Base-by-base conservation (phyloP, 2,888 invertebrate genomes). In the Troilus luridus region DNA sequence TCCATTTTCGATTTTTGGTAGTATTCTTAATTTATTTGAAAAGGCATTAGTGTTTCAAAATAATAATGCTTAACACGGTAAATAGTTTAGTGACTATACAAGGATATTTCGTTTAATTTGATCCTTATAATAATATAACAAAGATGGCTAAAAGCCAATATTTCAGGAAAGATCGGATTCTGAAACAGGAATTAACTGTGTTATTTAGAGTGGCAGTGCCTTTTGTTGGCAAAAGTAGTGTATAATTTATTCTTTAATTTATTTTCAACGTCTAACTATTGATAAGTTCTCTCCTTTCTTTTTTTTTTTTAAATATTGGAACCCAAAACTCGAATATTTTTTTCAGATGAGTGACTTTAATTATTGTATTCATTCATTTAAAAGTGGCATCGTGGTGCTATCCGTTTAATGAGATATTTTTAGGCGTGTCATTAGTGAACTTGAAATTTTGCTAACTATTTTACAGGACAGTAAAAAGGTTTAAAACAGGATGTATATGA, bases 201-300 rank as follows among this genome's bases (percentile, higher is more conserved):
- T 77, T 27, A 77, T 77, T 77, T 41, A 77, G 19, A 17, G 41
- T 17, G 41, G 41, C 41, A 17, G 24, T 67, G 41, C 27, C 72
- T 77, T 77, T 77, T 77, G 72, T 77, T 77, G 72, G 72, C 72
- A 77, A 77, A 77, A 77, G 17, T 77, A 7, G 41, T 21, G 19
- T 24, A 41, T 77, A 77, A 77, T 77, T 77, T 77, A 77, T 77
- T 77, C 41, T 17, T 41, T 77, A 77, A 27, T 77, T 77, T 77
- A 27, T 77, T 21, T 21, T 17, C 7, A 5, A 21, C 7, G 41
- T 24, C 41, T 1, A 14, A 19, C 27, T 41, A 77, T 67, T 41
- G 41, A 77, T 77, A 77, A 41, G 1, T 41, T 77, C 11, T 6
- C 17, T 14, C 72, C 14, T 17, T 77, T 17, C 72, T 41, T 77